Conservation (phyloP, 64 coral and sea anemone species). For the Montipora capricornis region DNA sequence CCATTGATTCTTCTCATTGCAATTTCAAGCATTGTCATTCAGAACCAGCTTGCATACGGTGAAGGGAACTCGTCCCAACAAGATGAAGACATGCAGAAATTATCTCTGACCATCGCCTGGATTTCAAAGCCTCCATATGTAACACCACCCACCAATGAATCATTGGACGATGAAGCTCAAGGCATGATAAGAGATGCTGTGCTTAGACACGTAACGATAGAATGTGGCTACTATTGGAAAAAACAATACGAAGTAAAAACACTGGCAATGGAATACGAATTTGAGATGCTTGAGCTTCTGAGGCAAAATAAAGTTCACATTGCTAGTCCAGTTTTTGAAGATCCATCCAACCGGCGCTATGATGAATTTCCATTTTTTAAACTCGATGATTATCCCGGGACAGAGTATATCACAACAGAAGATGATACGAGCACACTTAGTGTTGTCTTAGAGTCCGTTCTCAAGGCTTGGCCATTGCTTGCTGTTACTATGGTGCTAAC, state of each 20-base stretch:
- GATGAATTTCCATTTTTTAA: constrained; percentile 11
- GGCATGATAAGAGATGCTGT: background rate
- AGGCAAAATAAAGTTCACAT: background rate
- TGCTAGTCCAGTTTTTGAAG: background rate
- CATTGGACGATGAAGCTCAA: background rate
- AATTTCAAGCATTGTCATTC: background rate
- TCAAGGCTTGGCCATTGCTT: constrained; percentile 33
- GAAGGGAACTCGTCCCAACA: background rate
- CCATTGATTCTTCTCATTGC: background rate
- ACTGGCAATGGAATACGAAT: background rate
- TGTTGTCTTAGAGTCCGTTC: background rate
- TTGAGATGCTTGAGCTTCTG: background rate
- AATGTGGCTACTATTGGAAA: background rate
- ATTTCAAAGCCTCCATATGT: background rate
- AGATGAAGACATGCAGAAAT: background rate
- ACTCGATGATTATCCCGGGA: constrained; percentile 10
- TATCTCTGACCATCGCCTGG: background rate
- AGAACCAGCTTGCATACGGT: background rate
- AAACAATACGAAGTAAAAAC: background rate
- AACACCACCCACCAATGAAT: background rate
- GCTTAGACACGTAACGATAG: background rate
- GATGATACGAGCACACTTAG: background rate
- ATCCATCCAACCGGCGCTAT: background rate
- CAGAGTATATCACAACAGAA: background rate
- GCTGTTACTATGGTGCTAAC: constrained; percentile 42